A percentile compares a stretch with the other conserved stretches of the same genome.
Evolutionary conservation across 2,113 vertebrate genomes (phyloP).

Genomic region (Prietella phreatophila): DNA sequence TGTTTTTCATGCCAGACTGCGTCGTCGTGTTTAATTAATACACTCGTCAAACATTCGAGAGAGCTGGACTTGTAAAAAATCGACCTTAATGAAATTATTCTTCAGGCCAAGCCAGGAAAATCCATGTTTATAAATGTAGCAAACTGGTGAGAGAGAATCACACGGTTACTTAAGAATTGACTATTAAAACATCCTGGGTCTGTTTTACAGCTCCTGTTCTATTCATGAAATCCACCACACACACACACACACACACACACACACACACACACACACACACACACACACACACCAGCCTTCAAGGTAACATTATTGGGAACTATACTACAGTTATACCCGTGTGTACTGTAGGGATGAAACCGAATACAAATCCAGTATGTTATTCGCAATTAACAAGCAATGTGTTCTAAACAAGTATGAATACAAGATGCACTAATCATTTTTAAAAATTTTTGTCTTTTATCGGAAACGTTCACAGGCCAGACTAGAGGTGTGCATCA

Average conservation of each 20-base stretch:
- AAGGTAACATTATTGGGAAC: not conserved
- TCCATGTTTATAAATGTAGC: slow-evolving; percentile 58
- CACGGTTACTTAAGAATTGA: not conserved
- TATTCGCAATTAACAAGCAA: not conserved
- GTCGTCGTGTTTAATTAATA: slow-evolving; percentile 61
- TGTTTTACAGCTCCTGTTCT: not conserved
- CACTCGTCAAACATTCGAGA: slow-evolving; percentile 50
- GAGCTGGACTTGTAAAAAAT: slow-evolving; percentile 42
- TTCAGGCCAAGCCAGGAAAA: slow-evolving; percentile 50
- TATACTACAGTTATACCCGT: not conserved
- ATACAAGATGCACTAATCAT: too few relatives aligned
- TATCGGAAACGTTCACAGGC: not conserved
- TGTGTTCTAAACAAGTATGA: not conserved
- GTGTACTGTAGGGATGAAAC: not conserved
- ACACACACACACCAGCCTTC: not conserved
- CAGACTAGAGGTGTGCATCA: not conserved
- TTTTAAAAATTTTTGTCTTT: not conserved
- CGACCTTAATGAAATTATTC: slow-evolving; percentile 58
- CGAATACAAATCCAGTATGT: not conserved
- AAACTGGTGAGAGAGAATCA: not conserved
- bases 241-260: not conserved
- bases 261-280: slow-evolving; percentile 2
- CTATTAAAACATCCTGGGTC: not conserved
- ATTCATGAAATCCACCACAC: slow-evolving; percentile 1
- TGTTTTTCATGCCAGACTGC: not conserved